phyloP scores from a whole-genome alignment of 2,113 vertebrate genomes.

The Pelecanoides urinatrix region DNA sequence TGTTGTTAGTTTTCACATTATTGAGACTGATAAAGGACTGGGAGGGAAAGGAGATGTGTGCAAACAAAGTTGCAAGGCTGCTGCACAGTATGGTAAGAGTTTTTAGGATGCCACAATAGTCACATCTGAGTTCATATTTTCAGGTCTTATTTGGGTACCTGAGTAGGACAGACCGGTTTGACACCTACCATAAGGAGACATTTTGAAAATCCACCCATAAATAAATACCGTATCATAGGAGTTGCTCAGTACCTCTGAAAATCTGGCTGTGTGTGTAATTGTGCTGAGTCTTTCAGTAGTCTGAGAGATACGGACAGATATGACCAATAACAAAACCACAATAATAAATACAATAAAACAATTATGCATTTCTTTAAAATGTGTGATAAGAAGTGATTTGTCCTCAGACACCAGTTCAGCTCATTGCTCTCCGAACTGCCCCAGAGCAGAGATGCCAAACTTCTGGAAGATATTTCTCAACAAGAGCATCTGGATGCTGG shows the following conservation, averaged over 20 bases:
- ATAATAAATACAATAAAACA: neutral
- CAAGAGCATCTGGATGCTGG: slow-evolving; percentile 7
- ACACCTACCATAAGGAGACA: neutral
- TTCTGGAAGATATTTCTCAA: slow-evolving; percentile 1
- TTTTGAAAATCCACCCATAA: neutral
- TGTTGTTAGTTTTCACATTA: neutral
- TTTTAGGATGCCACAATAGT: neutral
- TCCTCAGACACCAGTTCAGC: neutral
- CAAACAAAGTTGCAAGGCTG: neutral
- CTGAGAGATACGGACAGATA: neutral
- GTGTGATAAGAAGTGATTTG: neutral
- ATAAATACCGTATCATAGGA: neutral
- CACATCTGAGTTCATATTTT: neutral
- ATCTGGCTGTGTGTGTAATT: neutral
- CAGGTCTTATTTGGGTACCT: neutral
- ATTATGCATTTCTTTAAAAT: neutral
- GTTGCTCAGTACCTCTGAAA: neutral
- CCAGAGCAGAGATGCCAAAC: neutral
- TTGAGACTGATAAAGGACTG: neutral
- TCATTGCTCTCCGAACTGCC: neutral
- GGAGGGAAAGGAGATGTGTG: neutral
- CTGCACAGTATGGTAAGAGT: neutral
- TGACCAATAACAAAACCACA: neutral
- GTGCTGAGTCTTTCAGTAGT: neutral
- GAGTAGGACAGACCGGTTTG: neutral